Percentiles rank a stretch among this genome's conserved stretches.
Evolutionary conservation across 2,888 invertebrate genomes (phyloP).

Genomic region (Nephrotoma appendiculata): DNA sequence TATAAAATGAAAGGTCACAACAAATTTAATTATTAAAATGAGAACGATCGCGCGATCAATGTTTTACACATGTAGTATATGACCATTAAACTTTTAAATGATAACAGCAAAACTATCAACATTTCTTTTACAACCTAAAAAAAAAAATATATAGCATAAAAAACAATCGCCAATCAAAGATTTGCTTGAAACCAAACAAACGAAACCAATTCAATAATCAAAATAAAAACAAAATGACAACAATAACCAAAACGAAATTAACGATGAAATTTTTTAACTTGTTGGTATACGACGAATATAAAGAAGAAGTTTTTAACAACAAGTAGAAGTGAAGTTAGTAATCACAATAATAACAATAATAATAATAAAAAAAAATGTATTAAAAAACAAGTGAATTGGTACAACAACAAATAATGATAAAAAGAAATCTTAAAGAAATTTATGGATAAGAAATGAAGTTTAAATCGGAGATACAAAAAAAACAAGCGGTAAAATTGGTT

Average conservation of each 20-base stretch:
- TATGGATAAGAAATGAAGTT: neutral
- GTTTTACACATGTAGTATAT: neutral
- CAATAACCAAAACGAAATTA: neutral
- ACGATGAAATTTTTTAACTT: neutral
- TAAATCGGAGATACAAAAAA: neutral
- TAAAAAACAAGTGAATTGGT: neutral
- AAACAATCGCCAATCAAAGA: neutral
- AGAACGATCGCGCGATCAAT: neutral
- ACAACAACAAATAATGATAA: neutral
- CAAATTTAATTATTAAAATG: neutral
- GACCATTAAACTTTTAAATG: neutral
- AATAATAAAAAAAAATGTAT: neutral
- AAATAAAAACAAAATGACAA: neutral
- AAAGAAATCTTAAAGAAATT: neutral
- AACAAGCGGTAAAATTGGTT: slow-evolving; percentile 1
- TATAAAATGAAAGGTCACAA: neutral
- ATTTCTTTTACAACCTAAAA: neutral
- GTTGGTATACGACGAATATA: neutral
- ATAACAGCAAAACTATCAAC: neutral
- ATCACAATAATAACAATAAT: neutral
- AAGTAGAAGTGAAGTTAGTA: neutral
- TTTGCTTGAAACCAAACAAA: neutral
- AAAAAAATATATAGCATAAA: neutral
- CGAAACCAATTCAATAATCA: neutral
- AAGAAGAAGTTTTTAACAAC: neutral